phyloP scores from a whole-genome alignment of 2,113 vertebrate species.

The Bolborhynchus lineola region DNA sequence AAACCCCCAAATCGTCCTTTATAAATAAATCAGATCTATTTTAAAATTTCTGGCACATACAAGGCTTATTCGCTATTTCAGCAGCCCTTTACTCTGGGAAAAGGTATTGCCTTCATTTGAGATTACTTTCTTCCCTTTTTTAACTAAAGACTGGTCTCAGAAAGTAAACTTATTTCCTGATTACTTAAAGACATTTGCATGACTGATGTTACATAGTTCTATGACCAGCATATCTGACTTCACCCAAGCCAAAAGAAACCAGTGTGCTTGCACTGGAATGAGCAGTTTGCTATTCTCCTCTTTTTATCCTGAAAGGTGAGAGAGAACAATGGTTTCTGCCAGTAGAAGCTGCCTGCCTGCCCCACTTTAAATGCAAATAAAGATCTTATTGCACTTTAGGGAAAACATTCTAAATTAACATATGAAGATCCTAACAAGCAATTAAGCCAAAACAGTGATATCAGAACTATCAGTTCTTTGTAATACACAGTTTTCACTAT shows the following conservation, averaged over 20 bases:
- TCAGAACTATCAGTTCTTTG: constrained; percentile 1
- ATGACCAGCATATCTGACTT: background rate
- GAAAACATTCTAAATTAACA: constrained; percentile 40
- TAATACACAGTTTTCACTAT: background rate
- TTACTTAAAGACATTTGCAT: background rate
- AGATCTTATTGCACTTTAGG: constrained; percentile 2
- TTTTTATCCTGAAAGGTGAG: background rate
- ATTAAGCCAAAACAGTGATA: constrained; percentile 54
- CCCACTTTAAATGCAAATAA: constrained; percentile 28
- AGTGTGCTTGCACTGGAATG: background rate
- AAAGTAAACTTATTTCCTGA: background rate
- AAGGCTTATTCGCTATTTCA: background rate
- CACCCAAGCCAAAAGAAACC: background rate
- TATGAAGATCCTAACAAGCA: constrained; percentile 43
- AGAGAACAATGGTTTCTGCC: background rate
- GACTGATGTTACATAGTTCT: background rate
- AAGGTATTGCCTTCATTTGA: background rate
- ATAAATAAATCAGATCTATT: background rate
- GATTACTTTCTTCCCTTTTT: background rate
- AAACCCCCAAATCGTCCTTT: background rate
- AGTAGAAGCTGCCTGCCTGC: background rate
- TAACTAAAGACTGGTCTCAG: fast-evolving
- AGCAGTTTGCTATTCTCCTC: background rate
- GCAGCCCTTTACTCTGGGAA: background rate
- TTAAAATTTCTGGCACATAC: background rate